Base-by-base conservation (phyloP, 2,113 vertebrate species). In the Symphodus melops region DNA sequence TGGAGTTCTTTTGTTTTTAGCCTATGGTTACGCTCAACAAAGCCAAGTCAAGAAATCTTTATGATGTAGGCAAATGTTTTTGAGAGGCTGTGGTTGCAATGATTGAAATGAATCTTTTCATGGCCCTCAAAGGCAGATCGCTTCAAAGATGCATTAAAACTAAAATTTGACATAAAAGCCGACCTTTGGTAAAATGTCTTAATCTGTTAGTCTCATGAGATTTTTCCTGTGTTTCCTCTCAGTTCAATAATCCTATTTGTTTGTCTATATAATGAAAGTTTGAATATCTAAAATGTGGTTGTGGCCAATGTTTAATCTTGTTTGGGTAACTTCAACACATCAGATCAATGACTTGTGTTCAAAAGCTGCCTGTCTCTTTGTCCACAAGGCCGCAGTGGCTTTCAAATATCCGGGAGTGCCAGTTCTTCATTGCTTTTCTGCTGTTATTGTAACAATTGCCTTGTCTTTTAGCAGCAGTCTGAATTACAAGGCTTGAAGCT, bases 321-420 rank as follows among this genome's bases (percentile, higher is more conserved):
- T 80, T 68, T 88, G 87, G 88, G 89, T 91, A 89, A 90, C 91
- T 83, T 91, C 88, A 86, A 39, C 11, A 33, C 85, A 74, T 78
- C 74, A 72, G 62, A 84, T 83, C 73, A 16, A 48, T 52, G 79
- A 71, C 70, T 75, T 55, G 41, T 64, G 39, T 73, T 75, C 61
- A 53, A 81, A 55, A 72, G 75, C 57, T 48, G 68, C 70, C 52
- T 58, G 37, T 77, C 60, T 77, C 65, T 78, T 80, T 66, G 74
- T 79, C 72, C 63, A 44, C 75, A 66, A 53, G 23, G 23, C 56
- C 55, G 58, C 63, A 44, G 48, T 28, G 3, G 57, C 37, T 58
- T 63, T 84, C 3, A 54, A 68, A 49, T 28, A 41, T 19, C 42
- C 12, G 20, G 70, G 3, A 61, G 42, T 1, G 2, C 7, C 13